Evolutionary conservation across 2,888 invertebrate species (phyloP).

Genomic region (Caenorhabditis afra): DNA sequence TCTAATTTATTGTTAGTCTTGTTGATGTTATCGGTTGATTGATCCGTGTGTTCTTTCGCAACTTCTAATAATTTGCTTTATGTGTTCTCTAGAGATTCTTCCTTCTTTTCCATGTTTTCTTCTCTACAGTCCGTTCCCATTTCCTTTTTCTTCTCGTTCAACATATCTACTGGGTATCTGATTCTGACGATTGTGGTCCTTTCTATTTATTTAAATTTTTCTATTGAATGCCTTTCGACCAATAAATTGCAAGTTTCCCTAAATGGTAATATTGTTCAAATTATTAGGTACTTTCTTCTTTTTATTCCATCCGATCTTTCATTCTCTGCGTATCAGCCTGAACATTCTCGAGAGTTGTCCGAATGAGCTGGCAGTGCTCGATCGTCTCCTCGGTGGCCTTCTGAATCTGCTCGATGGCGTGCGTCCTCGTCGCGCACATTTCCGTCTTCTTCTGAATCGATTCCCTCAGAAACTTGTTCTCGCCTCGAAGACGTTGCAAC

Average conservation of each 20-base stretch:
- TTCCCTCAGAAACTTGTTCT: constrained; percentile 53
- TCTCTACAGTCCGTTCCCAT: background rate
- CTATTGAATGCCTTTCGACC: constrained; percentile 1
- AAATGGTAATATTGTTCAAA: no score
- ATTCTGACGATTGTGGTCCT: constrained; percentile 24
- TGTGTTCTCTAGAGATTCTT: constrained; percentile 5
- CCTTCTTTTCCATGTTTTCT: background rate
- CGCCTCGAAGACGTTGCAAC: constrained; percentile 51
- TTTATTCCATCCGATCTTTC: background rate
- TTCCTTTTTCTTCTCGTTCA: constrained; percentile 19
- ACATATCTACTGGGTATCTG: constrained; percentile 45
- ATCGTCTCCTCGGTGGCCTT: background rate
- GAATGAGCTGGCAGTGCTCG: constrained; percentile 9
- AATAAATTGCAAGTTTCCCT: constrained; percentile 18
- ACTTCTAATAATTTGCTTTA: constrained; percentile 55
- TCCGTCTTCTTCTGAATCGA: constrained; percentile 37
- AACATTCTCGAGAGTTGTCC: constrained; percentile 4
- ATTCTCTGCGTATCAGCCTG: constrained; percentile 9
- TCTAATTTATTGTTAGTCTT: constrained; percentile 47
- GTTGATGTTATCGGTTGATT: constrained; percentile 19
- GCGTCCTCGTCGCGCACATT: background rate
- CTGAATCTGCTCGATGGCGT: constrained; percentile 12
- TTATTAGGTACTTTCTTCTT: no score
- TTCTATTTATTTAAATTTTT: constrained; percentile 9
- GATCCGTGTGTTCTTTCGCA: constrained; percentile 42